Evolutionary conservation across 1,140 invertebrate genomes (phyloP), one percentile per base, ranked within the genome.

Genomic region (Hirudo medicinalis): DNA sequence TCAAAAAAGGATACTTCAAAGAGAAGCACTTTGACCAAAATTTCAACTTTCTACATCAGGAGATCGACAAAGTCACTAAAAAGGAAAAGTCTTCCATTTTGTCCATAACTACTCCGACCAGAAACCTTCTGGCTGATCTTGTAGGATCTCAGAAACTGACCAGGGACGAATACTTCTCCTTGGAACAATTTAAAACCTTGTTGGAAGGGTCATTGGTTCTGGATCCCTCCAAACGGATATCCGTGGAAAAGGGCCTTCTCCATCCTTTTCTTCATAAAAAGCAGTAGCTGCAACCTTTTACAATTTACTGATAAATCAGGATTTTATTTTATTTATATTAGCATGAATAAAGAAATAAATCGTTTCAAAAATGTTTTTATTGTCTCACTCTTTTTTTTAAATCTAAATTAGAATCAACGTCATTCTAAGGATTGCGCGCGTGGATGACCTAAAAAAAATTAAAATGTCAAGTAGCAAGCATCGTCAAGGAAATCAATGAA

Each of bases 61-160:
- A 99, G 83, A 88, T 97, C 72, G 97, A 99, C 80, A 97, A 91
- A 86, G 90, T 99, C 70, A 99, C 97, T 0, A 92, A 99, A 83
- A 87, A 92, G 87, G 95, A 98, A 81, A 99, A 99, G 84, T 85
- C 97, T 55, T 92, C 96, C 15, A 88, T 92, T 15, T 89, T 97
- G 86, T 89, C 90, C 1, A 91, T 91, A n/a, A 88, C 98, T 17
- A 90, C 91, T 76, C 85, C 90, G 0, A 88, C 86, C 1, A 85
- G 94, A 20, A 92, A 96, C 80, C 83, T 99, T 63, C 86, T 89
- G 71, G 81, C 87, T 0, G 95, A 99, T 79, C 83, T 99, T 29
- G 85, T 92, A 54, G 91, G 91, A 13, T 88, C 91, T 76, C 91
- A 92, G 77, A 76, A 82, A 15, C 82, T 98, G 68, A 92, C 92